Evolutionary conservation across 2,797 vertebrate species (phyloP), one percentile per base, ranked within the genome.

Genomic region (Sternotherus odoratus): DNA sequence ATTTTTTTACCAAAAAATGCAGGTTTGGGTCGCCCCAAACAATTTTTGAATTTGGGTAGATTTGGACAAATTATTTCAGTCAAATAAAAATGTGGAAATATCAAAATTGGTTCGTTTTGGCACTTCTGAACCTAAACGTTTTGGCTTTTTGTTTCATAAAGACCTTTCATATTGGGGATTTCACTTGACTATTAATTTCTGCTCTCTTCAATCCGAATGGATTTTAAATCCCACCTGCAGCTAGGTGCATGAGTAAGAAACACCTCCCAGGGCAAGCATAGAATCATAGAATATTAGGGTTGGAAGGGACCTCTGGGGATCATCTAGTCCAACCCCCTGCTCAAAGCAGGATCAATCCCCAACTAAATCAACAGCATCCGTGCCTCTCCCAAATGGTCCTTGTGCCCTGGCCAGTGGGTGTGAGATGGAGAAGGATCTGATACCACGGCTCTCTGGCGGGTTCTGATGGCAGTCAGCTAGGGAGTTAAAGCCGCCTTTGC

Each of bases 401-500:
- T 56, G 28, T 63, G 48, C 11, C 4, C 6, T 36, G 36, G 57
- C 24, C 1, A 36, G 23, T 30, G 72, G 63, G 57, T 46, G 56
- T 24, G 30, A 30, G 78, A 43, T 54, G 86, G 89, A 82, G 80
- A 77, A 72, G 82, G 85, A 93, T 95, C 96, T 94, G 92, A 77
- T 51, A 21, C 11, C 26, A 66, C 15, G 54, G 33, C 84, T 78
- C 69, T 83, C 78, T 7, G 9, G 33, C 49, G 63, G 77, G 30
- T 4, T 51, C 36, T 36, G 33, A 60, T 63, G 49, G 57, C 63
- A 88, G 90, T 88, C 81, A 49, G 13, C 75, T 60, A 43, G 6
- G 50, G 48, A 74, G 94, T 82, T 86, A 84, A 36, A 87, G 83
- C 77, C 12, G 87, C 92, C 75, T 63, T 56, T 6, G 50, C 87